Base-by-base conservation (phyloP, 1,140 invertebrate species). In the Pemphigus obesinymphae region DNA sequence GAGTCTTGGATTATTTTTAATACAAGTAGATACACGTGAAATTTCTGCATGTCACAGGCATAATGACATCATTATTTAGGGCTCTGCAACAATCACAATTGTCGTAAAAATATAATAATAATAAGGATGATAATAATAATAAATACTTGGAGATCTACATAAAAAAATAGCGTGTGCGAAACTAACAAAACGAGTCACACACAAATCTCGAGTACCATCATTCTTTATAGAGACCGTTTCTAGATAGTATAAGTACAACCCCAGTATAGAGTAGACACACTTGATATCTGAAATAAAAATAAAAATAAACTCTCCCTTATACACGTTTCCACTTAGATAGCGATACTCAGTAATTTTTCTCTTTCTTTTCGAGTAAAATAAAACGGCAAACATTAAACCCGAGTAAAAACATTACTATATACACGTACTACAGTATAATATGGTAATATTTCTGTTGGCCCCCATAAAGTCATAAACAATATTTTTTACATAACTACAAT, bases 21-120 rank as follows among this genome's bases (percentile, higher is more conserved):
- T 70, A 43, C 13, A 45, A 45, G 40, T 70, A 20, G 8, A 58
- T 20, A 3, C 13, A 70, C n/a, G n/a, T n/a, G 17, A 70, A 17
- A 26, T 17, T 26, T 70, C 23, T 70, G 13, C 31, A 29, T 3
- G 1, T 7, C 1, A 5, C n/a, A 23, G 37, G 13, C 43, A 70
- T 43, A 70, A 70, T 40, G 50, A 53, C 72, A 53, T 53, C 26
- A 75, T 50, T 75, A 75, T 53, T 75, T 50, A 37, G 8, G 72
- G 15, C n/a, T 75, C n/a, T n/a, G n/a, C n/a, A 50, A 31, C 68
- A 50, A 75, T 37, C 72, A 17, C 48, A 37, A 20, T 75, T 75
- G 72, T n/a, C 5, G 31, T 37, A 75, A 34, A 75, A 50, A 50
- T 31, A 45, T 31, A 50, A 75, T 75, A 53, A 50, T 34, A 20